phyloP scores from a whole-genome alignment of 2,888 invertebrate species.

The Dorcus parallelipipedus region DNA sequence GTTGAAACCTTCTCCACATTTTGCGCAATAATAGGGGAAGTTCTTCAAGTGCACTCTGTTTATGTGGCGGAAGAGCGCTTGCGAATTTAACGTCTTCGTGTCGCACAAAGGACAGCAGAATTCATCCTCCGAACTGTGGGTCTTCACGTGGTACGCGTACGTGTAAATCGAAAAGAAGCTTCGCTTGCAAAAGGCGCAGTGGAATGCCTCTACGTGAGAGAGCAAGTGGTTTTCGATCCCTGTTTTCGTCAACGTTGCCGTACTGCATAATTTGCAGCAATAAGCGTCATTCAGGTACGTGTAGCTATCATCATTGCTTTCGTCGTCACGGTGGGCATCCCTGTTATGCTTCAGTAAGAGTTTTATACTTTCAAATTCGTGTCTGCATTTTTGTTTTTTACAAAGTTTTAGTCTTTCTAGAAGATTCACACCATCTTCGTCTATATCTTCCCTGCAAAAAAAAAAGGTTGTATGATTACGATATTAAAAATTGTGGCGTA shows the following conservation, averaged over 20 bases:
- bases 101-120: conserved; percentile 37
- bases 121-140: conserved; percentile 29
- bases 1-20: conserved; percentile 52
- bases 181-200: conserved; percentile 18
- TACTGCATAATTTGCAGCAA: conserved; percentile 32
- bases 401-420: conserved; percentile 49
- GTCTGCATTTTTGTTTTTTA: conserved; percentile 32
- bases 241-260: conserved; percentile 31
- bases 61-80: conserved; percentile 52
- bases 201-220: conserved; percentile 7
- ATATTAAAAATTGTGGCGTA: too few relatives aligned
- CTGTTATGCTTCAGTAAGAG: conserved; percentile 34
- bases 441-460: too few relatives aligned
- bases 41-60: conserved; percentile 54
- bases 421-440: not conserved
- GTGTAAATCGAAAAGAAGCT: conserved; percentile 39
- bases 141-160: conserved; percentile 35
- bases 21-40: conserved; percentile 48
- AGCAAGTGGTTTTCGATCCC: conserved; percentile 34
- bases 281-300: conserved; percentile 25
- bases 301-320: conserved; percentile 26
- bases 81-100: conserved; percentile 31
- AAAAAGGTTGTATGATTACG: too few relatives aligned
- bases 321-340: conserved; percentile 9
- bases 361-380: conserved; percentile 32